phyloP scores from a whole-genome alignment of 2,888 invertebrate species.

The Agapostemon virescens region DNA sequence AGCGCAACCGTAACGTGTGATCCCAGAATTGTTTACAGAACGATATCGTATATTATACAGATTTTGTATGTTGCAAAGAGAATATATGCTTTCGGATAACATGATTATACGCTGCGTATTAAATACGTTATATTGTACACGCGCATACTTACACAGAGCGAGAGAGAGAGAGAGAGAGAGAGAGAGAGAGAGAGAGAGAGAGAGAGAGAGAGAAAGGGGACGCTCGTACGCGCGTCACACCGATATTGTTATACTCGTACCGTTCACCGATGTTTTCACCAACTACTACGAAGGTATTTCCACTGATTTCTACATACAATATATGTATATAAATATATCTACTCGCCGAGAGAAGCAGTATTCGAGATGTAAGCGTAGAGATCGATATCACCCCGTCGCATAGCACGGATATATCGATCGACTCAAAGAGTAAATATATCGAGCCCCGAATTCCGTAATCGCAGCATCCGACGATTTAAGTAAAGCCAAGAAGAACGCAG shows the following conservation, averaged over 20 bases:
- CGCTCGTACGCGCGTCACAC: too few relatives aligned
- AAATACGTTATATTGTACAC: slow-evolving; percentile 7
- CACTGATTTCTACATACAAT: neutral
- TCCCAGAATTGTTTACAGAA: slow-evolving; percentile 41
- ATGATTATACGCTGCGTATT: neutral
- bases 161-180: too few relatives aligned
- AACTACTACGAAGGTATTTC: neutral
- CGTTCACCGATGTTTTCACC: neutral
- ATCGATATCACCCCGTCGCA: neutral
- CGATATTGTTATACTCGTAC: neutral
- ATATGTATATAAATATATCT: neutral
- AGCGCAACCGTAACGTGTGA: slow-evolving; percentile 24
- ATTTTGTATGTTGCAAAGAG: slow-evolving; percentile 55
- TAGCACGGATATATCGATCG: neutral
- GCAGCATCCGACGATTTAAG: neutral
- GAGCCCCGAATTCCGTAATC: neutral
- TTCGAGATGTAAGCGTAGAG: neutral
- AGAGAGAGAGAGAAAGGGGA: too few relatives aligned
- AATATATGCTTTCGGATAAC: slow-evolving; percentile 26
- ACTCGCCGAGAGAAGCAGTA: neutral
- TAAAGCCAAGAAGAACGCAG: neutral
- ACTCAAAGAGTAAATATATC: neutral
- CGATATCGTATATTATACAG: slow-evolving; percentile 26
- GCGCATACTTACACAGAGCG: neutral
- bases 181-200: too few relatives aligned